These are phyloP conservation scores for Nyleta sp. DNA, from an alignment of 2,888 invertebrate species.

Conservation along the genomic window DNA sequence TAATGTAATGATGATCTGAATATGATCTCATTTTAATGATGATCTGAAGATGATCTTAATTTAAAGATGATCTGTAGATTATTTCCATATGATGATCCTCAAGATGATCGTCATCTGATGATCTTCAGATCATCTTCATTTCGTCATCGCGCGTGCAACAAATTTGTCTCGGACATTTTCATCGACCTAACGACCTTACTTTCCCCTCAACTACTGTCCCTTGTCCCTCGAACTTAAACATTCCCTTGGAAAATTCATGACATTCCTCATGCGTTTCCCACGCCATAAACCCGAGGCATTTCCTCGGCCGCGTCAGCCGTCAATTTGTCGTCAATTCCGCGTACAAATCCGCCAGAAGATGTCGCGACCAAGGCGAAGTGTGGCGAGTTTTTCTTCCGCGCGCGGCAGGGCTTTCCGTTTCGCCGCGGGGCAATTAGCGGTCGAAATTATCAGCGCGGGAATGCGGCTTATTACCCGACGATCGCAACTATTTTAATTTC, in stretches of 20 bases:
- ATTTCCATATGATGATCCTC: no score
- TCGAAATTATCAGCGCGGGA: conserved; percentile 61
- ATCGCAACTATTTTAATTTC: conserved; percentile 69
- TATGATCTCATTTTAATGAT: no score
- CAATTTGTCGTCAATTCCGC: conserved; percentile 38
- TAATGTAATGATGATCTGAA: no score
- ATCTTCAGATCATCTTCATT: no score
- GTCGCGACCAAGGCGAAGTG: background rate
- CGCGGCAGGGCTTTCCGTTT: conserved; percentile 15
- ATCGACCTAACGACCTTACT: conserved; percentile 62
- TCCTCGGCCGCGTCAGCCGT: background rate
- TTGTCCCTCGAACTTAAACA: background rate
- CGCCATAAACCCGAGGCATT: conserved; percentile 10
- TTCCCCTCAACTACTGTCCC: conserved; percentile 1
- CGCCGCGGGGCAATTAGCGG: conserved; percentile 57
- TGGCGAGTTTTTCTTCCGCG: conserved; percentile 26
- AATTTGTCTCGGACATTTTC: no score
- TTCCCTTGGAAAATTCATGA: no score
- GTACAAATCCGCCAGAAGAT: conserved; percentile 13
- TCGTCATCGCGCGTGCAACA: no score
- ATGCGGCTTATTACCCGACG: conserved; percentile 63
- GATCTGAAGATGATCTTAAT: no score
- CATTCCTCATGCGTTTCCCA: background rate
- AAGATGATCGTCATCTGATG: no score
- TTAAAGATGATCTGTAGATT: no score